phyloP scores from a whole-genome alignment of 2,113 vertebrate species.

The Tetrao urogallus region DNA sequence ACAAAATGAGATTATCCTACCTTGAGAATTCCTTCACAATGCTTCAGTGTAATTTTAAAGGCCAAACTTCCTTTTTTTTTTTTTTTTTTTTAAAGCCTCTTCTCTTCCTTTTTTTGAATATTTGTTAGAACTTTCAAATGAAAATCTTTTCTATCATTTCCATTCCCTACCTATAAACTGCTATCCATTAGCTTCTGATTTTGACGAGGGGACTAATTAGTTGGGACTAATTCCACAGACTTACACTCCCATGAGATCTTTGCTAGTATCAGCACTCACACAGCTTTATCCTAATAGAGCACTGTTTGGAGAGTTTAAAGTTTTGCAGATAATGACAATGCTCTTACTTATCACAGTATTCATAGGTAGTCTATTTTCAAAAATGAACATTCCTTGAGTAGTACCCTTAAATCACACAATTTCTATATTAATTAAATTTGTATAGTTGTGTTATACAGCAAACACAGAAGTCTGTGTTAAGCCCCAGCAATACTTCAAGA shows the following conservation, averaged over 20 bases:
- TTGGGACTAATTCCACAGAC: neutral
- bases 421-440: neutral
- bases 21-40: neutral
- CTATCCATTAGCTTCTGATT: neutral
- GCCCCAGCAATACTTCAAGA: neutral
- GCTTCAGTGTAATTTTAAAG: neutral
- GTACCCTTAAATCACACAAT: neutral
- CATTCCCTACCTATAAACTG: neutral
- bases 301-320: neutral
- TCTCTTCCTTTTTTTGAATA: rapidly evolving
- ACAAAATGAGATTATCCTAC: neutral
- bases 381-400: neutral
- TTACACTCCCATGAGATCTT: neutral
- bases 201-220: neutral
- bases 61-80: neutral
- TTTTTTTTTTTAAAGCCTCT: neutral
- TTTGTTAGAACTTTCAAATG: neutral
- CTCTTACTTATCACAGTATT: neutral
- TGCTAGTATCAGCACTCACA: neutral
- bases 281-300: neutral
- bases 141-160: neutral
- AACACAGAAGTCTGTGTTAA: neutral
- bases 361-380: neutral
- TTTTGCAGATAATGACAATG: neutral
- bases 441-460: neutral